phyloP scores from a whole-genome alignment of 2,797 vertebrate genomes.

The Poecilia velifera region DNA sequence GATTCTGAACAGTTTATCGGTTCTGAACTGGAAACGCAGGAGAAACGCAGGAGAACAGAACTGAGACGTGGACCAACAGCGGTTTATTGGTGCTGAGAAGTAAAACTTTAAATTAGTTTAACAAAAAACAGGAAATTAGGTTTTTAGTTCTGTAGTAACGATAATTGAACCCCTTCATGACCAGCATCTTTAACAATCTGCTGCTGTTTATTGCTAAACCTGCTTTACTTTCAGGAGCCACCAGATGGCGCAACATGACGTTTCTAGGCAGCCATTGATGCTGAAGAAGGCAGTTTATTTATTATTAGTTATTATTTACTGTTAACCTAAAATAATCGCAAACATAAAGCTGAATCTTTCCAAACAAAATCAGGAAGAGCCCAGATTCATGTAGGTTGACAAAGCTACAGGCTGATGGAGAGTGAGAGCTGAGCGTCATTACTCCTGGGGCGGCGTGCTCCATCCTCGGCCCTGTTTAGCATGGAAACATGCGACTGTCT shows the following conservation, averaged over 20 bases:
- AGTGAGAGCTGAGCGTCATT: slow-evolving; percentile 9
- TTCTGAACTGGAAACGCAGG: too few relatives aligned
- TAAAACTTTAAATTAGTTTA: too few relatives aligned
- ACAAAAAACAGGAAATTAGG: too few relatives aligned
- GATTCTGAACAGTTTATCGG: too few relatives aligned
- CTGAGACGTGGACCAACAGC: too few relatives aligned
- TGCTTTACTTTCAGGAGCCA: background rate
- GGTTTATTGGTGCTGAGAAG: too few relatives aligned
- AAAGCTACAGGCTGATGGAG: slow-evolving; percentile 52
- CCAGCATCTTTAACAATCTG: too few relatives aligned
- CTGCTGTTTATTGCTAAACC: too few relatives aligned
- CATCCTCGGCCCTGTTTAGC: slow-evolving; percentile 6
- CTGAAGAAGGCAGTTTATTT: background rate
- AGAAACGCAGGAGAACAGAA: too few relatives aligned
- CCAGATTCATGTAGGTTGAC: slow-evolving; percentile 23
- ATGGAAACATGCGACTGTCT: background rate
- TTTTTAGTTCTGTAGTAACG: too few relatives aligned
- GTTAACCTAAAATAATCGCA: background rate
- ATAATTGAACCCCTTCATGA: too few relatives aligned
- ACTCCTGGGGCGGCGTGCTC: slow-evolving; percentile 22
- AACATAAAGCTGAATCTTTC: background rate
- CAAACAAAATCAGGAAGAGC: background rate
- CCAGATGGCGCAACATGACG: background rate
- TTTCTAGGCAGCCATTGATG: background rate
- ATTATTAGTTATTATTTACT: too few relatives aligned